These are phyloP conservation scores for Porites cylindrica DNA, from an alignment of 92 coral and sea anemone genomes.

Conservation along the genomic window DNA sequence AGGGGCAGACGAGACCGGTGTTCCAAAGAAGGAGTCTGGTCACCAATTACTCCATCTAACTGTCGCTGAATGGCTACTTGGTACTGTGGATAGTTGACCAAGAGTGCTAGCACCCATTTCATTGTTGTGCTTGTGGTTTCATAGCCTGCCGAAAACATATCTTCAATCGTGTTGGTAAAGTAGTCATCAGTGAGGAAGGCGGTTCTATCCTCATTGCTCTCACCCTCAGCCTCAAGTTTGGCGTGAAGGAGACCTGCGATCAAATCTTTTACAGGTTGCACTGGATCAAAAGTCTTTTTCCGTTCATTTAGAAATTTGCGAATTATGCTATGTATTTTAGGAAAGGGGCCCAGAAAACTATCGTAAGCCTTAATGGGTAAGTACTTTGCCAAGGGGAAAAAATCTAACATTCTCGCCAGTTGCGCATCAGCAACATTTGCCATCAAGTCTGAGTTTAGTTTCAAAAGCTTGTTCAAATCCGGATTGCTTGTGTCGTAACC, in stretches of 20 bases:
- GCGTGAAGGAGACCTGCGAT: background rate
- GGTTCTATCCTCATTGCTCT: background rate
- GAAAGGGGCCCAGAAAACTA: background rate
- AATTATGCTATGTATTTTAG: background rate
- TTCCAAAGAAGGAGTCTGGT: conserved; percentile 37
- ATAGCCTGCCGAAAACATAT: conserved; percentile 63
- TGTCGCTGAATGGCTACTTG: conserved; percentile 61
- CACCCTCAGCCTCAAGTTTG: background rate
- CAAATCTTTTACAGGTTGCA: background rate
- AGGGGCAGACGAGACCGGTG: conserved; percentile 47
- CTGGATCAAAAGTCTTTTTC: conserved; percentile 10
- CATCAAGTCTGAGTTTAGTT: background rate
- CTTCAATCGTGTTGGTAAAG: conserved; percentile 38
- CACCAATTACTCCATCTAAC: conserved; percentile 46
- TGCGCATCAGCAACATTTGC: background rate
- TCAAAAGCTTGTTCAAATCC: conserved; percentile 31
- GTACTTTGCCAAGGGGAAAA: conserved; percentile 1
- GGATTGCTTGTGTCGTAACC: conserved; percentile 50
- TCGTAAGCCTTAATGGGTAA: background rate
- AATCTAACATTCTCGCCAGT: background rate
- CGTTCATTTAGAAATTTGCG: background rate
- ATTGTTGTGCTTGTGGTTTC: conserved; percentile 63
- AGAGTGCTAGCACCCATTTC: conserved; percentile 51
- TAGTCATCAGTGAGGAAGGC: conserved; percentile 56
- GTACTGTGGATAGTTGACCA: conserved; percentile 54